Base-by-base conservation (phyloP, 2,113 vertebrate species). In the Crypturellus undulatus region DNA sequence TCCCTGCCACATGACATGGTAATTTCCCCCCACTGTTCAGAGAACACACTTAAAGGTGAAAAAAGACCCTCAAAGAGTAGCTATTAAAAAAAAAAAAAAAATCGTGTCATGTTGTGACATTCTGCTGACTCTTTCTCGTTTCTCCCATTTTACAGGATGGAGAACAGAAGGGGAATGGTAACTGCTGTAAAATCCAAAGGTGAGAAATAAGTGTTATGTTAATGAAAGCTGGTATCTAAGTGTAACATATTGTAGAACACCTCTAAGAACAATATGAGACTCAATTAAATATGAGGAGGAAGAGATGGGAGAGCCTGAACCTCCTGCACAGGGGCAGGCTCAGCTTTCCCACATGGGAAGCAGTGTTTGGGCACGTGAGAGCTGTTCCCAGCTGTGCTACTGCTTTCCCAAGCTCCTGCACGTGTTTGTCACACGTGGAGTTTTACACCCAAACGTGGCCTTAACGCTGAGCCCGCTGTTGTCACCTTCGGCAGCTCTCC, bases 111-210 rank as follows among this genome's bases (percentile, higher is more conserved):
- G 79, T 25, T 69, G 43, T 81, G 84, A 28, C 10, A 2, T 16
- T 62, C 60, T 85, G 59, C 63, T 94, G 25, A 75, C 82, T 45
- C 40, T 59, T 30, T 91, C 32, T 58, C 78, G 81, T 42, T 59
- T 65, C 75, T 77, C 76, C 95, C 97, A 92, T 98, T 94, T 98
- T 96, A 92, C 96, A 99, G 99, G 93, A 89, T 92, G 91, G 97
- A 97, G 95, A 49, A 81, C 47, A 19, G 87, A 95, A 96, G 91
- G 84, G 97, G 97, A 92, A 51, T 32, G 28, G 77, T 95, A 84
- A 85, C 97, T 94, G 97, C 96, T 64, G 92, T 98, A 72, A 98
- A 97, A 91, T 98, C 98, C 54, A 98, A 98, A 98, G 99, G 99
- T 99, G 97, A 98, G 98, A 45, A 43, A 43, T 4, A 1, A 32